These are phyloP conservation scores for Pollicipes pollicipes DNA, from an alignment of 1,140 invertebrate genomes.

Conservation along the genomic window DNA sequence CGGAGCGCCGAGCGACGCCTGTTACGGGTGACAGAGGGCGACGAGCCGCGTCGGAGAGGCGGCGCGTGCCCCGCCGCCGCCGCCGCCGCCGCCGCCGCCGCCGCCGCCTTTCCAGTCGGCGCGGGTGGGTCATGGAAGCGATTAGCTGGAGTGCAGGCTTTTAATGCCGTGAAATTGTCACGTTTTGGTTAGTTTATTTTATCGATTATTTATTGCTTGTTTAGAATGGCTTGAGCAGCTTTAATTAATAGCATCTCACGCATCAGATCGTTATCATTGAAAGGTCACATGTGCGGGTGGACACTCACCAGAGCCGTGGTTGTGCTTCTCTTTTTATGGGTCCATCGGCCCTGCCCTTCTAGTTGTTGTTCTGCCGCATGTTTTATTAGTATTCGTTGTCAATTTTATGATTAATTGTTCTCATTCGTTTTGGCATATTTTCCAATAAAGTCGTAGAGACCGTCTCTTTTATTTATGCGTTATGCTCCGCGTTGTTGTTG, in stretches of 20 bases:
- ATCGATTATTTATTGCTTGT: neutral
- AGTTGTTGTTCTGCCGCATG: neutral
- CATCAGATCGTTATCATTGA: neutral
- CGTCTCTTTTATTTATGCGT: neutral
- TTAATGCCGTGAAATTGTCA: too few relatives aligned
- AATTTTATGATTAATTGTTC: neutral
- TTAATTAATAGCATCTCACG: neutral
- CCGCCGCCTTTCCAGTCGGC: neutral
- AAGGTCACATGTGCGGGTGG: neutral
- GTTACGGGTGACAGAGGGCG: too few relatives aligned
- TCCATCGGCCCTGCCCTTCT: neutral
- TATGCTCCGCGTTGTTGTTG: neutral
- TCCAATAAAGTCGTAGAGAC: neutral
- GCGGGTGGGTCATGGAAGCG: neutral
- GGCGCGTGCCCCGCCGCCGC: too few relatives aligned
- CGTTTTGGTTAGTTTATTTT: too few relatives aligned
- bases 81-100: too few relatives aligned
- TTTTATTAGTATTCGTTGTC: neutral
- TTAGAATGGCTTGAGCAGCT: neutral
- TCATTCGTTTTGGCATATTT: neutral
- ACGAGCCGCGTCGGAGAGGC: neutral
- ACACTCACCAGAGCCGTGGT: too few relatives aligned
- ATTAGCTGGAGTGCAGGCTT: too few relatives aligned
- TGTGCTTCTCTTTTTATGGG: too few relatives aligned
- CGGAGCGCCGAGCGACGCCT: too few relatives aligned